A percentile compares a stretch with the other conserved stretches of the same genome.
These are phyloP conservation scores for Myoxocephalus aenaeus DNA, from an alignment of 2,797 vertebrate species.

Conservation along the genomic window DNA sequence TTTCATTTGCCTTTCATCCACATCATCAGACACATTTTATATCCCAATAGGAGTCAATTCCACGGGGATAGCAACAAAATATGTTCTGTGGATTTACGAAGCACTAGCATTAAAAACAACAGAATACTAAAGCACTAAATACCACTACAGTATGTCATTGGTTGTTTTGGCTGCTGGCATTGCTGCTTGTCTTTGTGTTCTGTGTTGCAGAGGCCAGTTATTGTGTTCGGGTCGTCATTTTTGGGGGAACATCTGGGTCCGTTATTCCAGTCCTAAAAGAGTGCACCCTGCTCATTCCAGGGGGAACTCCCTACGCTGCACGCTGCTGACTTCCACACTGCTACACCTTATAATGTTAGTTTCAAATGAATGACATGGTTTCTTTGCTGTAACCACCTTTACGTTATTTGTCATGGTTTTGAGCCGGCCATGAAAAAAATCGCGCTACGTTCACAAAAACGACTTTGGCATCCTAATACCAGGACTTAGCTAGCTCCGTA, in stretches of 20 bases:
- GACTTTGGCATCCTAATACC: too few relatives aligned
- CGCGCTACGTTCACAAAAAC: too few relatives aligned
- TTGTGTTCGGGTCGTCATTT: neutral
- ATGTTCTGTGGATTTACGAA: neutral
- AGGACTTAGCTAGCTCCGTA: too few relatives aligned
- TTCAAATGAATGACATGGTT: neutral
- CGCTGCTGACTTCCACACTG: too few relatives aligned
- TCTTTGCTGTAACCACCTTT: neutral
- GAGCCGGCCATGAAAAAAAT: too few relatives aligned
- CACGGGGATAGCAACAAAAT: neutral
- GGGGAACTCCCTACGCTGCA: too few relatives aligned
- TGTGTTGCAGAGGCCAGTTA: neutral
- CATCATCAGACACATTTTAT: neutral
- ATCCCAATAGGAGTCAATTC: neutral
- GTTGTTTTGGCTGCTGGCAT: neutral
- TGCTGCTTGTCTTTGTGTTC: neutral
- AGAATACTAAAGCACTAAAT: neutral
- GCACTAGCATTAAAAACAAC: neutral
- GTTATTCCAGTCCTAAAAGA: neutral
- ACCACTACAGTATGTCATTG: too few relatives aligned
- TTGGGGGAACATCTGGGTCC: neutral
- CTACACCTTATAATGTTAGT: neutral
- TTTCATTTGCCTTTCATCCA: constrained; percentile 4
- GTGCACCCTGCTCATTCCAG: neutral
- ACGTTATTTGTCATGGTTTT: too few relatives aligned